These are phyloP conservation scores for Machaerirhynchus nigripectus DNA, from an alignment of 2,113 vertebrate genomes.

Conservation along the genomic window DNA sequence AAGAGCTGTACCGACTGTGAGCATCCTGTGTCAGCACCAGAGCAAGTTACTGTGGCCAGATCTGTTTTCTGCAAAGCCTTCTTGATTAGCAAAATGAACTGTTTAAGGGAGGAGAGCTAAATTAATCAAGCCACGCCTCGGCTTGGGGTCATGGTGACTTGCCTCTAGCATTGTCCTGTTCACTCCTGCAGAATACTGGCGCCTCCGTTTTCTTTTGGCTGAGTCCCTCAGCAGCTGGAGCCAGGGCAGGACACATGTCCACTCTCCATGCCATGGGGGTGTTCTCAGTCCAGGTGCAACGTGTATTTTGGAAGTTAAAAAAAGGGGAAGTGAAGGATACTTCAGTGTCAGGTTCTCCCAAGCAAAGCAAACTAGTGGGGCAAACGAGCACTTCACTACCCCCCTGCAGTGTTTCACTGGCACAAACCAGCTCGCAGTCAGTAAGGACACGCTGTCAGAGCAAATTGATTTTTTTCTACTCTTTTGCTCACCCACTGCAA, in stretches of 20 bases:
- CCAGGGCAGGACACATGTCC: rapidly evolving
- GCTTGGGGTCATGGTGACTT: neutral
- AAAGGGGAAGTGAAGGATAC: neutral
- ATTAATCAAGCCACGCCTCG: neutral
- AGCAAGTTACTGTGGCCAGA: neutral
- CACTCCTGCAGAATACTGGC: neutral
- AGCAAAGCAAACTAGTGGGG: neutral
- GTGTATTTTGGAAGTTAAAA: neutral
- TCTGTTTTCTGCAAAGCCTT: neutral
- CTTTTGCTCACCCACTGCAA: neutral
- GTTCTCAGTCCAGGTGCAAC: neutral
- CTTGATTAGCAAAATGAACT: neutral
- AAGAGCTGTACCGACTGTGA: neutral
- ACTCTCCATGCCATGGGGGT: neutral
- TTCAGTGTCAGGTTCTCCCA: neutral
- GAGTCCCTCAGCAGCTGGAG: neutral
- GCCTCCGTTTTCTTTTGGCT: neutral
- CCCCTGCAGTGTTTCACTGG: neutral
- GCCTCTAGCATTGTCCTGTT: neutral
- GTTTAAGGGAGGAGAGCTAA: neutral
- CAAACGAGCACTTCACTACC: neutral
- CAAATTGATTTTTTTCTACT: neutral
- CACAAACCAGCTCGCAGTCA: neutral
- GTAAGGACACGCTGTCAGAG: neutral
- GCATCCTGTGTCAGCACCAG: neutral